Conservation (phyloP, 2,888 invertebrate genomes). For the Caenorhabditis doughertyi region DNA sequence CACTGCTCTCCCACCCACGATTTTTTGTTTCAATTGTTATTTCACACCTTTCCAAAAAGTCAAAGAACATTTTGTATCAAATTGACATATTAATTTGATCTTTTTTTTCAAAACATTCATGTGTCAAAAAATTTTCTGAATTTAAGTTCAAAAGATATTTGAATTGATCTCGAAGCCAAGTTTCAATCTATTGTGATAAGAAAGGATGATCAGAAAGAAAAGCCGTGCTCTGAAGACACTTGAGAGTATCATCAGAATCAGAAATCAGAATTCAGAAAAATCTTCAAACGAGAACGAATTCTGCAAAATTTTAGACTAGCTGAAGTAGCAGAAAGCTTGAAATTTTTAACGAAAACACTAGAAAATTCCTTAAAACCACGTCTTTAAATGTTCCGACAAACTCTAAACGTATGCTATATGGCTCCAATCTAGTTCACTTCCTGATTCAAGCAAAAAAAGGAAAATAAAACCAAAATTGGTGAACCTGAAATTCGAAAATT, state of each 20-base stretch:
- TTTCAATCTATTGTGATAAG: no score
- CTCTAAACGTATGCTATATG: no score
- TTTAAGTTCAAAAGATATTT: no score
- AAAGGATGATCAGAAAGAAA: no score
- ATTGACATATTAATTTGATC: background rate
- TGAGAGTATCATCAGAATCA: no score
- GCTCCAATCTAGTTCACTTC: no score
- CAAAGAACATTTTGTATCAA: background rate
- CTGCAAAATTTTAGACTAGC: background rate
- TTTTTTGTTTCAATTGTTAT: background rate
- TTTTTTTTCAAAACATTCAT: background rate
- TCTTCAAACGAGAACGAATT: background rate
- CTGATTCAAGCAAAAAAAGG: background rate
- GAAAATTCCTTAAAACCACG: no score
- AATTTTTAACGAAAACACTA: no score
- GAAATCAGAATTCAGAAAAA: background rate
- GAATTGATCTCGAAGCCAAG: no score
- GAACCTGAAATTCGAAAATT: slow-evolving; percentile 17
- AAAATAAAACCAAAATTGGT: background rate
- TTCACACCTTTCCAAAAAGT: slow-evolving; percentile 15
- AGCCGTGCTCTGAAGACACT: no score
- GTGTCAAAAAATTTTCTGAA: background rate
- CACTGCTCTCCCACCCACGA: slow-evolving; percentile 13
- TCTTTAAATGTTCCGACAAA: no score
- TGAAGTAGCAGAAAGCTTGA: no score